Evolutionary conservation across 2,888 invertebrate species (phyloP), one percentile per base, ranked within the genome.

Genomic region (Ornithoptera alexandrae): DNA sequence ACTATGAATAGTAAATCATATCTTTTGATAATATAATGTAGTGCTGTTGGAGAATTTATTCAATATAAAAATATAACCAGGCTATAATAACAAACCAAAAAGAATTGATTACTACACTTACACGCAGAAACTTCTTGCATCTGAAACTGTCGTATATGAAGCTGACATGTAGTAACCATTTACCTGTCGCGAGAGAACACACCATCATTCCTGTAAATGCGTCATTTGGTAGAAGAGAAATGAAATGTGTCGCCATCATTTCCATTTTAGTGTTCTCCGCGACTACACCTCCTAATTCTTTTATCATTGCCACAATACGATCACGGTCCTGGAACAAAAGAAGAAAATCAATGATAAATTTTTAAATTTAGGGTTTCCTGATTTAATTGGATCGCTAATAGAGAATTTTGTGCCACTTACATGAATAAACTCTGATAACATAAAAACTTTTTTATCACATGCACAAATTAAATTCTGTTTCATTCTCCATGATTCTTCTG

Each of bases 201-300:
- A 92, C 90, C 88, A 92, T 92, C 92, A 92, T 92, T 2, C 92
- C 92, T 0, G 91, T 87, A 72, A 84, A 89, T 0, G 92, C 90
- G 73, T 92, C 92, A 17, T 84, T 81, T 2, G 92, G 91, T 77
- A 92, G 76, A 76, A 87, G 82, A 17, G 90, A 84, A 72, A 92
- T 82, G 74, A 89, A 92, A 75, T 92, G 92, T 46, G 92, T 90
- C 58, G 92, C 88, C 78, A 92, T 75, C 92, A 92, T 92, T 73
- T 92, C 92, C 92, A 92, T 91, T 76, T 91, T 92, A 0, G 92
- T 92, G 73, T 90, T 92, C 75, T 91, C 92, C 0, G 92, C 92
- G 0, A 92, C 90, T 18, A 92, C 92, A 12, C 92, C 92, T 1
- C 92, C 92, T 24, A 92, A 75, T 74, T 92, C 91, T 67, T 83